A percentile compares a stretch with the other conserved stretches of the same genome.
Conservation (phyloP, 2,113 vertebrate species). For the Etheostoma cragini region DNA sequence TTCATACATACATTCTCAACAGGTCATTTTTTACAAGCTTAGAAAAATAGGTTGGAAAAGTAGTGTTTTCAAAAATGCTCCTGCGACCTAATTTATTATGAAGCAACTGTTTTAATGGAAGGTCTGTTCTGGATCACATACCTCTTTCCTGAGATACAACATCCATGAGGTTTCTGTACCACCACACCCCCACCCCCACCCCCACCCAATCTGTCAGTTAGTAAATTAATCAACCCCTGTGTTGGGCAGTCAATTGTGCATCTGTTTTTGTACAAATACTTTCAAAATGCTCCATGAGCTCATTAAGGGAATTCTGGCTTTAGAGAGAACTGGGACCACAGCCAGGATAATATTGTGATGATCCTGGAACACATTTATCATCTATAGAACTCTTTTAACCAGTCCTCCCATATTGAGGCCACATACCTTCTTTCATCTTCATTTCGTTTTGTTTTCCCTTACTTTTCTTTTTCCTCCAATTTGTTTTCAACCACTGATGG, state of each 20-base stretch:
- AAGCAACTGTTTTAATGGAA: not conserved
- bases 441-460: slow-evolving; percentile 21
- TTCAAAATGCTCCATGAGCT: slow-evolving; percentile 47
- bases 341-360: slow-evolving; percentile 51
- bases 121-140: slow-evolving; percentile 10
- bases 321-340: slow-evolving; percentile 37
- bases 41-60: not conserved
- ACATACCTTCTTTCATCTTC: slow-evolving; percentile 21
- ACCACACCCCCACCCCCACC: not conserved
- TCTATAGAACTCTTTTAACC: slow-evolving; percentile 27
- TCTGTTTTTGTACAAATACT: slow-evolving; percentile 41
- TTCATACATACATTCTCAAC: not conserved
- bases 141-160: slow-evolving; percentile 4
- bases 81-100: not conserved
- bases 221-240: slow-evolving; percentile 31
- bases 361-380: slow-evolving; percentile 53
- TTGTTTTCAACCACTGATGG: not conserved
- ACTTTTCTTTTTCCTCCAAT: slow-evolving; percentile 14
- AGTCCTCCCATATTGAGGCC: slow-evolving; percentile 14
- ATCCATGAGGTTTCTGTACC: slow-evolving; percentile 6
- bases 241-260: slow-evolving; percentile 18
- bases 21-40: not conserved
- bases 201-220: slow-evolving; percentile 3
- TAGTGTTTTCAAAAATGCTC: not conserved
- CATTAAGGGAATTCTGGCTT: slow-evolving; percentile 42